A percentile compares a stretch with the other conserved stretches of the same genome.
phyloP scores from a whole-genome alignment of 2,797 vertebrate genomes.

The Dallia pectoralis region DNA sequence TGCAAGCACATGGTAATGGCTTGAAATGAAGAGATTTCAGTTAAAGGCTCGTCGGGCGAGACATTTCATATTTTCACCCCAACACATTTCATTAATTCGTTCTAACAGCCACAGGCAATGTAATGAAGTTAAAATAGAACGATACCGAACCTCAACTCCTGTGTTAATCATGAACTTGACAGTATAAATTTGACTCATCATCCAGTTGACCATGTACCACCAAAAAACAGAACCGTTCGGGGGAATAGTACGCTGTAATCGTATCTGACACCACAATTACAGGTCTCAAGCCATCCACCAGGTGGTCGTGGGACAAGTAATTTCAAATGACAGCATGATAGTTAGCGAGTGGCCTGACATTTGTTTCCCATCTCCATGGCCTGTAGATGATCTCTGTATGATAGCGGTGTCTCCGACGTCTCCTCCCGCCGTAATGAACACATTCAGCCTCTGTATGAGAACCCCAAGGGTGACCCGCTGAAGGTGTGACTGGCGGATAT shows the following conservation, averaged over 20 bases:
- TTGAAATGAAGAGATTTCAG: not conserved
- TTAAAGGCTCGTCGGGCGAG: not conserved
- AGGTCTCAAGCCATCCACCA: slow-evolving; percentile 42
- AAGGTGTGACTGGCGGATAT: slow-evolving; percentile 55
- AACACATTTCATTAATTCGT: not conserved
- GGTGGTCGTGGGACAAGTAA: slow-evolving; percentile 37
- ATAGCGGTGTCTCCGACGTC: slow-evolving; percentile 37
- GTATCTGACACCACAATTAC: slow-evolving; percentile 50
- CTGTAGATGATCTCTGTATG: slow-evolving; percentile 30
- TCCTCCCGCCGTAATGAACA: not conserved
- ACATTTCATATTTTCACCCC: not conserved
- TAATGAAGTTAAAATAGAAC: not conserved
- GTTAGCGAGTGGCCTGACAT: slow-evolving; percentile 50
- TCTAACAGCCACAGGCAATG: not conserved
- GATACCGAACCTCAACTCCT: too few relatives aligned
- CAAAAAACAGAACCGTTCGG: slow-evolving; percentile 30
- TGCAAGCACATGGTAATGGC: not conserved
- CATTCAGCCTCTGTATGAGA: slow-evolving; percentile 25
- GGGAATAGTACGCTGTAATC: slow-evolving; percentile 40
- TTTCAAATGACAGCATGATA: slow-evolving; percentile 47
- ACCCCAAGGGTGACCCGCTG: slow-evolving; percentile 32
- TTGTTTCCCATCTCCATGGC: slow-evolving; percentile 51
- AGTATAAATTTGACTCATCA: slow-evolving; percentile 12
- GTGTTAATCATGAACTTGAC: not conserved
- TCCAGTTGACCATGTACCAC: not conserved